Percentiles rank a stretch among this genome's conserved stretches.
phyloP scores from a whole-genome alignment of 2,113 vertebrate species.

The Chelonoidis abingdonii region DNA sequence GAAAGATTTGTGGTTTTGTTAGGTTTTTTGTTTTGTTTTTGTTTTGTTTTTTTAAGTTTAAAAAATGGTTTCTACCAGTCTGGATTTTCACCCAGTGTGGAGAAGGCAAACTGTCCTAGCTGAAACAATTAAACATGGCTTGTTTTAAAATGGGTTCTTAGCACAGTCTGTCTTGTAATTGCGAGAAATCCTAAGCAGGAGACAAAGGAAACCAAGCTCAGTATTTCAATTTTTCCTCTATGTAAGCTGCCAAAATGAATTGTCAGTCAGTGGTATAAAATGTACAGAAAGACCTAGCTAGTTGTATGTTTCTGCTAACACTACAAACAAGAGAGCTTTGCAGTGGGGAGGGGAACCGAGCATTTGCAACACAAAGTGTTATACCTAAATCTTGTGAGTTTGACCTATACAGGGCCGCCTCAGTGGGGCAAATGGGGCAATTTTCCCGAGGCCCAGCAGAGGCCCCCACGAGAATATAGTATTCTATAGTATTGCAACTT shows the following conservation, averaged over 20 bases:
- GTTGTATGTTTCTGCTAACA: neutral
- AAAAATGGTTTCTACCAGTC: neutral
- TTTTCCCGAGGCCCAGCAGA: no score
- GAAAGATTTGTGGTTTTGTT: neutral
- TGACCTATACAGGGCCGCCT: neutral
- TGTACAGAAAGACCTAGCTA: neutral
- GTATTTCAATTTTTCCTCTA: neutral
- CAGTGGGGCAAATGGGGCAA: no score
- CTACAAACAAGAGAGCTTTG: neutral
- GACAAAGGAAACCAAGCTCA: neutral
- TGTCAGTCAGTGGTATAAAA: neutral
- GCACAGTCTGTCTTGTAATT: neutral
- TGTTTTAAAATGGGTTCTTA: neutral
- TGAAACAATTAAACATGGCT: neutral
- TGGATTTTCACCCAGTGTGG: neutral
- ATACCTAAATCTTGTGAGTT: neutral
- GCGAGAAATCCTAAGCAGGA: no score
- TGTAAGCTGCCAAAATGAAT: neutral
- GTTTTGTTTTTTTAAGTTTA: neutral
- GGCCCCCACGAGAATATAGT: no score
- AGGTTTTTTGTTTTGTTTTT: no score
- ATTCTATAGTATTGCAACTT: no score
- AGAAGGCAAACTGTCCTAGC: neutral
- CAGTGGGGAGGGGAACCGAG: neutral
- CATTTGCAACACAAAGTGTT: neutral